These are phyloP conservation scores for Bradypus variegatus DNA, from an alignment of 2,797 vertebrate species.

Conservation along the genomic window DNA sequence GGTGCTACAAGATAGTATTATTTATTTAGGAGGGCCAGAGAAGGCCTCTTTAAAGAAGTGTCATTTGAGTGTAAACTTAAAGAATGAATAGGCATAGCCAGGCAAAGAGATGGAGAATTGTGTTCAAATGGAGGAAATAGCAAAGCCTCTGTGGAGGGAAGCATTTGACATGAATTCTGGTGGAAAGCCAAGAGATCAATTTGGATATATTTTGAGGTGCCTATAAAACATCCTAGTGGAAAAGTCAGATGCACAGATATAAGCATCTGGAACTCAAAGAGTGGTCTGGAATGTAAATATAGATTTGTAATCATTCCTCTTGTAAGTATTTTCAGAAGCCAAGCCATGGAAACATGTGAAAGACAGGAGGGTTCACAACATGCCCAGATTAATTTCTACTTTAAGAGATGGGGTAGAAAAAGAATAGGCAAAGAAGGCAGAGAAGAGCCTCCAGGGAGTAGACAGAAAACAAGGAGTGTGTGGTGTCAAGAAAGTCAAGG, in stretches of 20 bases:
- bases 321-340: conserved; percentile 18
- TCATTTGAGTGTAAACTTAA: neutral
- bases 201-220: neutral
- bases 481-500: neutral
- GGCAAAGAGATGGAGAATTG: neutral
- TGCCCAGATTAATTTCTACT: neutral
- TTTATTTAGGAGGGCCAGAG: neutral
- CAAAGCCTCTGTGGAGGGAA: neutral
- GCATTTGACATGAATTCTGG: neutral
- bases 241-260: neutral
- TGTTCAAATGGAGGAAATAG: neutral
- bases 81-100: neutral
- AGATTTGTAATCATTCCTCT: neutral
- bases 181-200: neutral
- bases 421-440: neutral
- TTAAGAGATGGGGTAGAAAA: neutral
- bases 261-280: neutral
- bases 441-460: neutral
- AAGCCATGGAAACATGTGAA: neutral
- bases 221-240: neutral
- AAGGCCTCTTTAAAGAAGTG: neutral
- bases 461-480: neutral
- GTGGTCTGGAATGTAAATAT: neutral
- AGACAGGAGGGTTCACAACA: neutral
- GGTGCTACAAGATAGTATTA: neutral